Percentiles rank a stretch among this genome's conserved stretches.
Evolutionary conservation across 2,888 invertebrate genomes (phyloP).

Genomic region (Chromoteleia sp.): DNA sequence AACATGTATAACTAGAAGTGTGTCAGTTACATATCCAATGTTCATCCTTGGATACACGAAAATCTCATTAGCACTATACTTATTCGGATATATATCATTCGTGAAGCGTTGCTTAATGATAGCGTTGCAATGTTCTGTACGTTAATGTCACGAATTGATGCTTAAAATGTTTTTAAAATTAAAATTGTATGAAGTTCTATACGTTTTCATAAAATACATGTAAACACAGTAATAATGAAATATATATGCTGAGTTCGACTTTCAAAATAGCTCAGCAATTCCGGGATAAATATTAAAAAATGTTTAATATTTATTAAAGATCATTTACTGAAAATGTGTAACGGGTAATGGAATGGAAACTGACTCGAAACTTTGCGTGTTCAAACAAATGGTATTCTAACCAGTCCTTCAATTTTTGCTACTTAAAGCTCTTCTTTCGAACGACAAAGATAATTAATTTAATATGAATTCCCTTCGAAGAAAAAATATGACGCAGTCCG

Average conservation of each 20-base stretch:
- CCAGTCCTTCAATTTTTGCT: constrained; percentile 45
- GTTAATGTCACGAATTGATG: too few species aligned
- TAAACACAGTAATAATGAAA: too few species aligned
- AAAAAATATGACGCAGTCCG: constrained; percentile 17
- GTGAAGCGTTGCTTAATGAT: constrained; percentile 6
- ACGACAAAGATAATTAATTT: constrained; percentile 54
- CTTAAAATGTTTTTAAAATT: background rate
- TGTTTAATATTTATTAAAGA: constrained; percentile 83
- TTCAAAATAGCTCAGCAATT: too few species aligned
- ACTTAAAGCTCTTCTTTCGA: constrained; percentile 38
- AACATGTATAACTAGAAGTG: background rate
- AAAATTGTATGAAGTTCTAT: background rate
- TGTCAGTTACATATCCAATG: constrained; percentile 32
- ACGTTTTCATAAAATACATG: too few species aligned
- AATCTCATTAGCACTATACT: constrained; percentile 50
- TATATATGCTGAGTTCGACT: too few species aligned
- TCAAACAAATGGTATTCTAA: constrained; percentile 76
- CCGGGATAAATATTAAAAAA: too few species aligned
- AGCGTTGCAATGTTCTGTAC: background rate
- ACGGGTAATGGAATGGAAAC: constrained; percentile 82
- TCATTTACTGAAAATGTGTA: constrained; percentile 81
- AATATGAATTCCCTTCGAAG: constrained; percentile 36
- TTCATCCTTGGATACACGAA: constrained; percentile 43
- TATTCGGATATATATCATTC: constrained; percentile 14
- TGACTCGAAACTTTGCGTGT: constrained; percentile 77